Conservation (phyloP, 2,888 invertebrate genomes). For the Nomada hirtipes region DNA sequence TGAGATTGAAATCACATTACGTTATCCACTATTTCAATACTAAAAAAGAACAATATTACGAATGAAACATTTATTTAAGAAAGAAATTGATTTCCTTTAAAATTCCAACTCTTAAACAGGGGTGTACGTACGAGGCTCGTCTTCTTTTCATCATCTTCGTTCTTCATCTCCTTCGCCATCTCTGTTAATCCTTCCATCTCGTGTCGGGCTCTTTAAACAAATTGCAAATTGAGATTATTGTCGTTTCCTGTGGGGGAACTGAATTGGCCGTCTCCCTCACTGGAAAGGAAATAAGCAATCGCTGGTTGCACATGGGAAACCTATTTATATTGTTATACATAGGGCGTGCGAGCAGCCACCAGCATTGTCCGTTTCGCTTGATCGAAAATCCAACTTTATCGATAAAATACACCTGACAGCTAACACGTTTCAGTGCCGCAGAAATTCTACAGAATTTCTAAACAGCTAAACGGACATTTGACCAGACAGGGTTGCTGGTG, state of each 20-base stretch:
- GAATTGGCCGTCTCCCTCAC: slow-evolving; percentile 75
- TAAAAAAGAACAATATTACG: no score
- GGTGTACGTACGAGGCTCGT: no score
- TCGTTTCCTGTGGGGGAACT: slow-evolving; percentile 81
- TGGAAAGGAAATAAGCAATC: slow-evolving; percentile 76
- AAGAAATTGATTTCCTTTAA: no score
- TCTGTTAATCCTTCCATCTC: slow-evolving; percentile 38
- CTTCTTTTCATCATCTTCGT: neutral
- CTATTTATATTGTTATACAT: slow-evolving; percentile 66
- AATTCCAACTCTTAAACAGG: neutral
- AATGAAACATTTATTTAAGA: no score
- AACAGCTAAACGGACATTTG: slow-evolving; percentile 38
- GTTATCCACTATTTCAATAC: no score
- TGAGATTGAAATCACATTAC: no score
- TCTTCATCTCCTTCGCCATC: slow-evolving; percentile 1
- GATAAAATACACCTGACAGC: no score
- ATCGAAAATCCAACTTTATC: slow-evolving; percentile 39
- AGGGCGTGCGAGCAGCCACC: slow-evolving; percentile 41
- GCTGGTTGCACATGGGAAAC: slow-evolving; percentile 69
- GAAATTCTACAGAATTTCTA: neutral
- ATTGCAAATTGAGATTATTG: slow-evolving; percentile 83
- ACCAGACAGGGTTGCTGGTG: slow-evolving; percentile 33
- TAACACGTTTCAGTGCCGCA: neutral
- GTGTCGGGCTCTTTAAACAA: slow-evolving; percentile 69
- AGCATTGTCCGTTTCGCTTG: slow-evolving; percentile 50